These are phyloP conservation scores for Pipra filicauda DNA, from an alignment of 2,113 vertebrate species.

Conservation along the genomic window DNA sequence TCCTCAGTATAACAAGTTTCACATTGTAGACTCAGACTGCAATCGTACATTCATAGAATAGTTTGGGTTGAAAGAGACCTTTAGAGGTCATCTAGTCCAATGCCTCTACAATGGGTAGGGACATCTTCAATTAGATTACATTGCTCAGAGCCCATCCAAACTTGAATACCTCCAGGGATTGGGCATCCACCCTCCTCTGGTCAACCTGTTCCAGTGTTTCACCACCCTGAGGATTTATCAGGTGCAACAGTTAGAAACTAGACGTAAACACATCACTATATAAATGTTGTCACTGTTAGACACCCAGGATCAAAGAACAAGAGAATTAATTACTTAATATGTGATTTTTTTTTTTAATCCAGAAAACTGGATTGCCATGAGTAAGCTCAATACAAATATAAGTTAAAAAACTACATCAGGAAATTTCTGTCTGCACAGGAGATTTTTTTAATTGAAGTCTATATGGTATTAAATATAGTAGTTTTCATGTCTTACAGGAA, in stretches of 20 bases:
- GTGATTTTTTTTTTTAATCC: neutral
- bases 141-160: neutral
- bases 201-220: neutral
- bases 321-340: constrained; percentile 28
- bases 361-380: constrained; percentile 3
- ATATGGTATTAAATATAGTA: constrained; percentile 14
- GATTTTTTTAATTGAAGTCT: constrained; percentile 8
- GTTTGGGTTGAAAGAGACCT: neutral
- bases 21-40: constrained; percentile 22
- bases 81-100: neutral
- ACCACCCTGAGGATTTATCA: constrained; percentile 16
- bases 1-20: neutral
- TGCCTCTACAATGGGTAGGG: rapidly evolving
- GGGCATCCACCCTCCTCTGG: too few species aligned
- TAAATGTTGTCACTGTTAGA: constrained; percentile 21
- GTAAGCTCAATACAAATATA: neutral
- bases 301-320: constrained; percentile 48
- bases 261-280: constrained; percentile 1
- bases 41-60: neutral
- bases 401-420: neutral
- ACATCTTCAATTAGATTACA: neutral
- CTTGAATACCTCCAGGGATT: neutral
- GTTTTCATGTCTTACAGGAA: constrained; percentile 37
- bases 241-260: constrained; percentile 27
- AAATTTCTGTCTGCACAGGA: neutral